A percentile compares a stretch with the other conserved stretches of the same genome.
These are phyloP conservation scores for Pseudochirops corinnae DNA, from an alignment of 2,797 vertebrate genomes.

Conservation along the genomic window DNA sequence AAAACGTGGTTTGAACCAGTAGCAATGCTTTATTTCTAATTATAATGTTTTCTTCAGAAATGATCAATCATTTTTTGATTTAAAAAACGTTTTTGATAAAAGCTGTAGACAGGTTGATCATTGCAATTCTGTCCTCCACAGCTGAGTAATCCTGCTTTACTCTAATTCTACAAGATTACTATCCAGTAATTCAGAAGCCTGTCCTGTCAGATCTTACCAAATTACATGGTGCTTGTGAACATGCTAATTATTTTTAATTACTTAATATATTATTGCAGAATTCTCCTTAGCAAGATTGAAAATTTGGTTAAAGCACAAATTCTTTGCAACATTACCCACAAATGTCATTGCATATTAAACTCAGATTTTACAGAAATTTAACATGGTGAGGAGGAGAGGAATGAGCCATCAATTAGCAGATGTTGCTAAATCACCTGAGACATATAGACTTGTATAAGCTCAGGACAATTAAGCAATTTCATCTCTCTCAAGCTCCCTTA, in stretches of 20 bases:
- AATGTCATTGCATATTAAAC: neutral
- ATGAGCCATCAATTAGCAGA: neutral
- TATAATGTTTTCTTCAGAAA: neutral
- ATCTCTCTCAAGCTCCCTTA: neutral
- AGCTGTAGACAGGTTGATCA: neutral
- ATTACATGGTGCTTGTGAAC: slow-evolving; percentile 37
- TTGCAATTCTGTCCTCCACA: neutral
- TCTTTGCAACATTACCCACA: neutral
- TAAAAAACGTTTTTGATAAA: neutral
- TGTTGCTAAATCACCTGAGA: neutral
- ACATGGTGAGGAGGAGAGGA: too few relatives aligned
- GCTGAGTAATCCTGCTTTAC: neutral
- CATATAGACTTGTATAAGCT: neutral
- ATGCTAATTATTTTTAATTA: slow-evolving; percentile 54
- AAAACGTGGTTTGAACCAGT: neutral
- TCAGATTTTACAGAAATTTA: neutral
- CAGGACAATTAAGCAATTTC: neutral
- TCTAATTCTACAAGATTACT: slow-evolving; percentile 32
- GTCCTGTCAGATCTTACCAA: neutral
- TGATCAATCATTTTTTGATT: neutral
- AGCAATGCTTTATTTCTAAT: too few relatives aligned
- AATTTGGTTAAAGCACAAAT: neutral
- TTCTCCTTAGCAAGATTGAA: slow-evolving; percentile 31
- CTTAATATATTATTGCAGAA: neutral
- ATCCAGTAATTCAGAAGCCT: slow-evolving; percentile 45